Evolutionary conservation across 1,140 invertebrate species (phyloP), one percentile per base, ranked within the genome.

Genomic region (Yoshiicerus persimilis): DNA sequence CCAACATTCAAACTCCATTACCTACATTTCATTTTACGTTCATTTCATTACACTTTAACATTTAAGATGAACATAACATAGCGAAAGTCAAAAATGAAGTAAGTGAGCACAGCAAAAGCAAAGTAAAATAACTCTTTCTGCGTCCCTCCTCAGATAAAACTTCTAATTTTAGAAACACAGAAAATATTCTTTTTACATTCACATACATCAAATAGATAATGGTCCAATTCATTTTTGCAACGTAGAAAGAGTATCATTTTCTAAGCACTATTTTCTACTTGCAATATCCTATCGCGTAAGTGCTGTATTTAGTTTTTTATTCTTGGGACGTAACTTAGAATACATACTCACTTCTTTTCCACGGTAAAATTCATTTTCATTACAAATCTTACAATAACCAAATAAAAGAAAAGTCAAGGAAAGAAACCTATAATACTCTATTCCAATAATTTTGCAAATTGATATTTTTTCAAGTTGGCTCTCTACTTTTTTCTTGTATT

Each of bases 181-280:
- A 87, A 86, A 87, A 87, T 75, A 87, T 38, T 39, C 86, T 87
- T 87, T 87, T 87, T 47, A 87, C 86, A 86, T 41, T 84, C 83
- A 84, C 84, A 86, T 87, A 39, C 75, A 87, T 87, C 86, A 87
- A 87, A 87, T 36, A 87, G 86, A 87, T 87, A 87, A 87, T 87
- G 75, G 86, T 80, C 86, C 86, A 87, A 87, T 87, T 87, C 86
- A 87, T 87, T 87, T 87, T 70, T 86, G 56, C 32, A 86, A 32
- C 64, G 23, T 6, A 66, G 64, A 87, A 87, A 87, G 39, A 47
- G 3, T 20, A 27, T 13, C 34, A 39, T 10, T 39, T 30, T 10
- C 11, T 25, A 47, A 25, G 16, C 9, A 80, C 34, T 70, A 27
- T 27, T 70, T 11, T 27, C 27, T 70, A 64, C 4, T n/a, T n/a